Base-by-base conservation (phyloP, 2,113 vertebrate species). In the Casuarius casuarius region DNA sequence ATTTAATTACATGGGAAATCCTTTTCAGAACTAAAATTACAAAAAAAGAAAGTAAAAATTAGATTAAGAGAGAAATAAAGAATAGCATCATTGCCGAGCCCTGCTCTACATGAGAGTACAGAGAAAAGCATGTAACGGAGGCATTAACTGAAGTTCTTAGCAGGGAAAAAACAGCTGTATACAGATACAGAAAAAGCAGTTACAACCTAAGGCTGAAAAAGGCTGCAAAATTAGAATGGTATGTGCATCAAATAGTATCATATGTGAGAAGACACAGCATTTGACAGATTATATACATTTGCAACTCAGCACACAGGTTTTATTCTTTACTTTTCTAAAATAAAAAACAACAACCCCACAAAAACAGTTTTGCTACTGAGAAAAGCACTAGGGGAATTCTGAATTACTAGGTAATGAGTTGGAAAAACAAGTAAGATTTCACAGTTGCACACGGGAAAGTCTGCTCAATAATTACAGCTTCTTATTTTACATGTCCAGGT, bases 241-340 rank as follows among this genome's bases (percentile, higher is more conserved):
- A 59, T n/a, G 12, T 9, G 18, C 11, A 68, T n/a, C 78, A 65
- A 46, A 51, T 4, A 3, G 0, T 31, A 52, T 22, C 49, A 44
- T 6, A 25, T 0, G 1, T 19, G 38, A 81, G 31, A 84, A 59
- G 21, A 48, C 10, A 42, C 0, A 0, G 31, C 6, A 49, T 26
- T 76, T 44, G 46, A 44, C 31, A 89, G 49, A 23, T 40, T 40
- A 70, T 7, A 31, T 20, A 48, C 19, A 28, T 33, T 61, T 79
- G 48, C 44, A 84, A 40, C 26, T 72, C 65, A n/a, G 38, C n/a
- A 77, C 3, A 38, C 5, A 52, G 40, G 9, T 73, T 76, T 81
- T 40, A 35, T 19, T 73, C 25, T 83, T 58, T 6, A 54, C 8
- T 54, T 16, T 71, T 81, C 35, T 31, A 9, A 76, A 63, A 17